Evolutionary conservation across 2,888 invertebrate genomes (phyloP).

Genomic region (Trissonchulus latispiculum): DNA sequence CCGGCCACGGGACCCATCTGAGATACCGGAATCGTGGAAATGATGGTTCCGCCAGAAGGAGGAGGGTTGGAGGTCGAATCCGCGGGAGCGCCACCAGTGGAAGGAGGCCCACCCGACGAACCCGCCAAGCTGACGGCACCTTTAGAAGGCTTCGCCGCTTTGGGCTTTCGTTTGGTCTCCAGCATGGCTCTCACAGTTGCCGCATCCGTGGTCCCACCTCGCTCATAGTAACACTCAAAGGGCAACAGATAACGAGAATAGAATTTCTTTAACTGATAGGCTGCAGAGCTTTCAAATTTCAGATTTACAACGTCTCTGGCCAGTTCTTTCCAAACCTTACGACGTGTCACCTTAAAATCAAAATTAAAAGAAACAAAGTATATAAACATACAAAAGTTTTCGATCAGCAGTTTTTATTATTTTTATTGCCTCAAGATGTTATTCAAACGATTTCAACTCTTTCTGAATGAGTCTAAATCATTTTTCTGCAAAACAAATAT

Average conservation of each 20-base stretch:
- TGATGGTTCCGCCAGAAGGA: neutral
- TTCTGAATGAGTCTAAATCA: no score
- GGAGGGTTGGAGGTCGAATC: neutral
- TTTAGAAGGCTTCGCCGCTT: neutral
- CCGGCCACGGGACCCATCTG: neutral
- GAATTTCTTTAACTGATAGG: conserved; percentile 93
- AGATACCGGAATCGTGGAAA: neutral
- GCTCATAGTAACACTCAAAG: conserved; percentile 91
- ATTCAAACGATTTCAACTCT: no score
- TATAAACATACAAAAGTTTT: no score
- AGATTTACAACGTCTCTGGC: conserved; percentile 56
- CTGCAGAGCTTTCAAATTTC: conserved; percentile 84
- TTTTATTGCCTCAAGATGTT: no score
- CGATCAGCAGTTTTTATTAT: no score
- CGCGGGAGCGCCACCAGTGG: neutral
- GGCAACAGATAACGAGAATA: conserved; percentile 92
- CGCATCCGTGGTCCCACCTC: conserved; percentile 69
- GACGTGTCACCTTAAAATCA: conserved; percentile 83
- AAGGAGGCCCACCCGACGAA: neutral
- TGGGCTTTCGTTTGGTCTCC: neutral
- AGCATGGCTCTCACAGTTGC: neutral
- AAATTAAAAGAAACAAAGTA: no score
- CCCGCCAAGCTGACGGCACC: neutral
- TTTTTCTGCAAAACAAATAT: no score
- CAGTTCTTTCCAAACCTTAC: conserved; percentile 98